Conservation (phyloP, 2,797 vertebrate species). For the Australoheros facetus region DNA sequence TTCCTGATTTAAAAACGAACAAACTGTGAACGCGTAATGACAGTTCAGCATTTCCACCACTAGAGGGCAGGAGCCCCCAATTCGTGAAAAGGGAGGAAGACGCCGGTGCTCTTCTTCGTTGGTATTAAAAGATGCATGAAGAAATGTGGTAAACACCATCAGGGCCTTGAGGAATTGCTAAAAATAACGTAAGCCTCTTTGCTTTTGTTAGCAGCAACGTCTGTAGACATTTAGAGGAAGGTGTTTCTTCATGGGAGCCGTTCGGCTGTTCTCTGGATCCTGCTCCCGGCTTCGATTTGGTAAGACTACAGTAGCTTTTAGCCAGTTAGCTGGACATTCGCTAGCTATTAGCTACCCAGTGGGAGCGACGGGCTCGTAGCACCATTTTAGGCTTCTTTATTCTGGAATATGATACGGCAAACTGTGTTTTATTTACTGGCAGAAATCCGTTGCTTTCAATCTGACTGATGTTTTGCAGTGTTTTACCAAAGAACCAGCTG, state of each 20-base stretch:
- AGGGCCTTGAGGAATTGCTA: not conserved
- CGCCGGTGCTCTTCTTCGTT: conserved; percentile 40
- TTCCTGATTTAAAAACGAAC: not conserved
- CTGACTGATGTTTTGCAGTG: not conserved
- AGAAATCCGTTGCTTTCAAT: accelerated
- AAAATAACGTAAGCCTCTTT: not conserved
- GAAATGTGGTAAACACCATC: conserved; percentile 54
- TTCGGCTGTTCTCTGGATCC: not conserved
- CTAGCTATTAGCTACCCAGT: conserved; percentile 22
- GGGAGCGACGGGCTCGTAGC: not conserved
- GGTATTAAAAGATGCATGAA: conserved; percentile 3
- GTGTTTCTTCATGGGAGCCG: not conserved
- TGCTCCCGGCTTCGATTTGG: conserved; percentile 10
- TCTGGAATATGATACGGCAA: not conserved
- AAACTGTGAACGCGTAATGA: accelerated
- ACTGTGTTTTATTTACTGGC: not conserved
- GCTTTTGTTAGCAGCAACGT: not conserved
- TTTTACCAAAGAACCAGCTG: not conserved
- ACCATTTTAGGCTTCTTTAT: not conserved
- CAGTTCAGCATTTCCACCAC: not conserved
- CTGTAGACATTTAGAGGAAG: not conserved
- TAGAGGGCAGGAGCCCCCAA: conserved; percentile 9
- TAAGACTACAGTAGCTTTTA: conserved; percentile 47
- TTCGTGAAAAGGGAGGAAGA: not conserved
- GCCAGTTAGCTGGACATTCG: conserved; percentile 23